Evolutionary conservation across 2,888 invertebrate species (phyloP).

Genomic region (Plusia festucae): DNA sequence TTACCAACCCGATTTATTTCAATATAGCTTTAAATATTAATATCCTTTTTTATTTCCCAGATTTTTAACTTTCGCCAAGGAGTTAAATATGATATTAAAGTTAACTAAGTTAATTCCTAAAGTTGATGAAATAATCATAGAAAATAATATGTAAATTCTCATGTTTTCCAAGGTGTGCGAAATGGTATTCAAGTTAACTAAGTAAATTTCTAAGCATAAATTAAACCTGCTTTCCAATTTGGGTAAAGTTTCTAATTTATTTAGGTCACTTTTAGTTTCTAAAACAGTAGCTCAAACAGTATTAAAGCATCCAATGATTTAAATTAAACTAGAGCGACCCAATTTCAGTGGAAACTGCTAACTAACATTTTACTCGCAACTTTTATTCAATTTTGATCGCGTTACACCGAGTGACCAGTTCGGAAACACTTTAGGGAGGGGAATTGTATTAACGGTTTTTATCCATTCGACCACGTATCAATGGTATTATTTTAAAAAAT

Average conservation of each 20-base stretch:
- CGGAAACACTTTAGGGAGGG: neutral
- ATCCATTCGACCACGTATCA: neutral
- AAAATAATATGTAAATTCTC: too few relatives aligned
- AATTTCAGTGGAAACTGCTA: slow-evolving; percentile 19
- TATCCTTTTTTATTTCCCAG: too few relatives aligned
- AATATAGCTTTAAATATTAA: too few relatives aligned
- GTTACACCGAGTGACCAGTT: neutral
- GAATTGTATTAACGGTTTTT: neutral
- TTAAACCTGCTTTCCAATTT: slow-evolving; percentile 15
- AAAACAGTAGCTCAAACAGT: slow-evolving; percentile 16
- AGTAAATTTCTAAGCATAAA: neutral
- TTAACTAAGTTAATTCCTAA: neutral
- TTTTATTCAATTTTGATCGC: slow-evolving; percentile 25
- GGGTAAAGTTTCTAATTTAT: slow-evolving; percentile 17
- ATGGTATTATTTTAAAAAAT: neutral
- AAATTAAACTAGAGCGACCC: slow-evolving; percentile 20
- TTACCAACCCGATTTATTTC: too few relatives aligned
- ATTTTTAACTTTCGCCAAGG: neutral
- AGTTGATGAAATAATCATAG: too few relatives aligned
- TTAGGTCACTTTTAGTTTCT: slow-evolving; percentile 10
- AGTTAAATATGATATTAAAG: neutral
- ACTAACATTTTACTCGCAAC: slow-evolving; percentile 9
- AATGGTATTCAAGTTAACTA: neutral
- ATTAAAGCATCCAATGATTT: slow-evolving; percentile 22
- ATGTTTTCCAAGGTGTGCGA: neutral